These are phyloP conservation scores for Limenitis camilla DNA, from an alignment of 2,888 invertebrate species.

Conservation along the genomic window DNA sequence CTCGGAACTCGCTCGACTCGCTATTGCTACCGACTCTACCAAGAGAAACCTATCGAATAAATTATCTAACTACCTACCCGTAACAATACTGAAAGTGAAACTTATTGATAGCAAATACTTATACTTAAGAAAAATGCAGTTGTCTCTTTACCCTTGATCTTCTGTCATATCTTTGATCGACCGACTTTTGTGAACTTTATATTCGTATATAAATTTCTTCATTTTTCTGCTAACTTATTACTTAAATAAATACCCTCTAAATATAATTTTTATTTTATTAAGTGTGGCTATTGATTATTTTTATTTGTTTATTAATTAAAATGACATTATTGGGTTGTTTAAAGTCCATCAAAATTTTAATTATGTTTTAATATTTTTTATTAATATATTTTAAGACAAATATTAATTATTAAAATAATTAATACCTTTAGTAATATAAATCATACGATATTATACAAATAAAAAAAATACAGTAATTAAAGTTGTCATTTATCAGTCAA, in stretches of 20 bases:
- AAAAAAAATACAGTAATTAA: background rate
- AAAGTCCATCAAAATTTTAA: background rate
- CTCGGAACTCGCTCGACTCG: slow-evolving; percentile 5
- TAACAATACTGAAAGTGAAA: too few species aligned
- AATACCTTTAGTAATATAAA: background rate
- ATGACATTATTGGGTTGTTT: background rate
- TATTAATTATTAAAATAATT: background rate
- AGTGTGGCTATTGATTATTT: background rate
- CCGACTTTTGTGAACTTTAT: slow-evolving; percentile 48
- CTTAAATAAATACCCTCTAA: too few species aligned
- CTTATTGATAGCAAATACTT: too few species aligned
- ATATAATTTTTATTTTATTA: background rate
- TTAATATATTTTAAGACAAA: background rate
- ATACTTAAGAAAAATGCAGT: slow-evolving; percentile 4
- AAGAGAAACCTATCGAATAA: background rate
- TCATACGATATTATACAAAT: background rate
- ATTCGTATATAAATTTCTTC: slow-evolving; percentile 65
- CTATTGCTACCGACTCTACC: slow-evolving; percentile 5
- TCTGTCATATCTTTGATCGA: slow-evolving; percentile 42
- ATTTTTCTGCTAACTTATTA: slow-evolving; percentile 30
- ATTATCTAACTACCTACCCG: background rate
- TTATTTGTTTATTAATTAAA: background rate
- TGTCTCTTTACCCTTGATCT: slow-evolving; percentile 33
- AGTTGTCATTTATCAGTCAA: too few species aligned
- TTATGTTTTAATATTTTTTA: background rate